Base-by-base conservation (phyloP, 2,113 vertebrate species). In the Pteruthius melanotis region DNA sequence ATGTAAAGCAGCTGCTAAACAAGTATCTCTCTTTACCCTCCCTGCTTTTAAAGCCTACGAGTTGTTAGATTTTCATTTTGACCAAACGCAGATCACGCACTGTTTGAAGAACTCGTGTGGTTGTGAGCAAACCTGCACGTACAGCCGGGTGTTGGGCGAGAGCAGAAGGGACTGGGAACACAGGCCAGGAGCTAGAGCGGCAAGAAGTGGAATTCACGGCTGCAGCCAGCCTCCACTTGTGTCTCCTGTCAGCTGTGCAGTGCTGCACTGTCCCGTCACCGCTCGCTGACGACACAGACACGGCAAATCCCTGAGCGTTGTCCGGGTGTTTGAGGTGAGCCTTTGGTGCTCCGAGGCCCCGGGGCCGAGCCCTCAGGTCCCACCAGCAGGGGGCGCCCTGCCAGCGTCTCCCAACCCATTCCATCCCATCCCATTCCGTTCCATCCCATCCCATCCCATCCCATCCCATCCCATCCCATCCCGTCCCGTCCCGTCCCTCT, bases 301-400 rank as follows among this genome's bases (percentile, higher is more conserved):
- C 24, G 22, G 35, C n/a, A 56, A 52, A 27, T 6, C 40, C 26
- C 2, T 0, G 35, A 3, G 10, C 3, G 11, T 4, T 39, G 28
- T 17, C 40, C 11, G 4, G 30, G 42, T 2, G 12, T 9, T 27
- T 7, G 23, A 10, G 5, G 63, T 0, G 33, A 3, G 4, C 1
- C 1, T 7, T 17, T 10, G 33, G 24, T 2, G 39, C 35, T 10
- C 60, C 7, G n/a, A 17, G 19, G 52, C 31, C 49, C 42, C 44
- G 4, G 8, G 11, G 37, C 13, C 0, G 2, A 24, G 28, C 70
- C 72, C 37, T 39, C 31, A 1, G 0, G 3, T 15, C 23, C 59
- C 61, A 44, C 52, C 93, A 60, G 77, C 39, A 81, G 83, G 42
- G 87, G 31, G 45, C 19, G 65, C 74, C 52, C 80, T 22, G 66